Conservation (phyloP, 2,797 vertebrate genomes). For the Sebastes glaucus region DNA sequence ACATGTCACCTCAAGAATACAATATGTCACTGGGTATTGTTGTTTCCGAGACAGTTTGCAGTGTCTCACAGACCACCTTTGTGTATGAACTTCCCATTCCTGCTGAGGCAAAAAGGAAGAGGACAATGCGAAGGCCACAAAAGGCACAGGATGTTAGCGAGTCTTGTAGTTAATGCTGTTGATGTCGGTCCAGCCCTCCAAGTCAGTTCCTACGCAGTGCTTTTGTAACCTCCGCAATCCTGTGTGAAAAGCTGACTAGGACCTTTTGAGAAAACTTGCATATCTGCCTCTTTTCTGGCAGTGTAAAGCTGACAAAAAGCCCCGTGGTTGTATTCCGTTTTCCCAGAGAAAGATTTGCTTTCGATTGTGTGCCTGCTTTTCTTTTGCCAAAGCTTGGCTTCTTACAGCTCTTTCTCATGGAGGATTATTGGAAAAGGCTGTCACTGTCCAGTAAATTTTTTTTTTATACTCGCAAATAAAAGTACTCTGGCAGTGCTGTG, state of each 20-base stretch:
- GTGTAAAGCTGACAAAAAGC: slow-evolving; percentile 65
- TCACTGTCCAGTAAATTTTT: slow-evolving; percentile 49
- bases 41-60: slow-evolving; percentile 2
- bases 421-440: slow-evolving; percentile 66
- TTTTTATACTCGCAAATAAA: slow-evolving; percentile 43
- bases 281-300: slow-evolving; percentile 57
- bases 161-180: slow-evolving; percentile 46
- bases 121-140: slow-evolving; percentile 58
- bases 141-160: slow-evolving; percentile 68
- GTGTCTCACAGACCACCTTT: slow-evolving; percentile 33
- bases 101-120: slow-evolving; percentile 42
- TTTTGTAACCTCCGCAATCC: slow-evolving; percentile 72
- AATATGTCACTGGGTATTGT: background rate
- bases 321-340: slow-evolving; percentile 65
- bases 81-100: slow-evolving; percentile 61
- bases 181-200: slow-evolving; percentile 46
- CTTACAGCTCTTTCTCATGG: slow-evolving; percentile 56
- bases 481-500: background rate
- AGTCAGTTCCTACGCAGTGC: slow-evolving; percentile 55
- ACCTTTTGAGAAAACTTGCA: slow-evolving; percentile 69
- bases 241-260: slow-evolving; percentile 72
- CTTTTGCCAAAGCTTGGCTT: slow-evolving; percentile 42
- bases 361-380: slow-evolving; percentile 57
- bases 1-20: slow-evolving; percentile 1
- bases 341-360: slow-evolving; percentile 63